These are phyloP conservation scores for Malurus splendens DNA, from an alignment of 2,797 vertebrate species.

Conservation along the genomic window DNA sequence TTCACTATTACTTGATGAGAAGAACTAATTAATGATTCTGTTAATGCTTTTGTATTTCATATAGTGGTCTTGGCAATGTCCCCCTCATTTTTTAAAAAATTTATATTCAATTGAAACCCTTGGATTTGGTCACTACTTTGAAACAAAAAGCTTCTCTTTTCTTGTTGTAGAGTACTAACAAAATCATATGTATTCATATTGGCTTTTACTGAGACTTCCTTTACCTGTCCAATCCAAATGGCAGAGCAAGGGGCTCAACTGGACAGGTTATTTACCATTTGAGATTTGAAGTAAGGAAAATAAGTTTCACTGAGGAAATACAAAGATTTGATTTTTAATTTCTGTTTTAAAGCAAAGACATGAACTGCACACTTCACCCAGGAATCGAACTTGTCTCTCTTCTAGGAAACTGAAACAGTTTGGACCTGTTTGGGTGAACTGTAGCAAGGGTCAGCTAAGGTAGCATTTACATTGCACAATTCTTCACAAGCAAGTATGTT, in stretches of 20 bases:
- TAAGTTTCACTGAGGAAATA: background rate
- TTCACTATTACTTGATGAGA: background rate
- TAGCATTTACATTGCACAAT: background rate
- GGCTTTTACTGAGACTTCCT: background rate
- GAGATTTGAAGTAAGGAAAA: background rate
- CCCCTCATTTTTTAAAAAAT: background rate
- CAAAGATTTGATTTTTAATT: background rate
- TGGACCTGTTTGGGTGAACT: background rate
- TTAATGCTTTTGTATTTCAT: background rate
- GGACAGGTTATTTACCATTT: background rate
- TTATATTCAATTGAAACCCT: background rate
- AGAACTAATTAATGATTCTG: background rate
- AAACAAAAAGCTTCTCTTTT: background rate
- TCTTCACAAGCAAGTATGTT: background rate
- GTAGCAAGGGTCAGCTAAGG: background rate
- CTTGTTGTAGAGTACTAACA: background rate
- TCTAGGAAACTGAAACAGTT: background rate
- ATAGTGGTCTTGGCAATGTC: background rate
- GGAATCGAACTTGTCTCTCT: background rate
- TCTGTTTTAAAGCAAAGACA: background rate
- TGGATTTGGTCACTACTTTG: background rate
- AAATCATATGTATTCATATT: background rate
- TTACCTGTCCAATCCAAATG: background rate
- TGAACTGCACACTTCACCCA: background rate
- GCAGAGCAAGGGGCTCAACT: background rate